A percentile compares a stretch with the other conserved stretches of the same genome.
These are phyloP conservation scores for Equus quagga DNA, from an alignment of 2,113 vertebrate species.

Conservation along the genomic window DNA sequence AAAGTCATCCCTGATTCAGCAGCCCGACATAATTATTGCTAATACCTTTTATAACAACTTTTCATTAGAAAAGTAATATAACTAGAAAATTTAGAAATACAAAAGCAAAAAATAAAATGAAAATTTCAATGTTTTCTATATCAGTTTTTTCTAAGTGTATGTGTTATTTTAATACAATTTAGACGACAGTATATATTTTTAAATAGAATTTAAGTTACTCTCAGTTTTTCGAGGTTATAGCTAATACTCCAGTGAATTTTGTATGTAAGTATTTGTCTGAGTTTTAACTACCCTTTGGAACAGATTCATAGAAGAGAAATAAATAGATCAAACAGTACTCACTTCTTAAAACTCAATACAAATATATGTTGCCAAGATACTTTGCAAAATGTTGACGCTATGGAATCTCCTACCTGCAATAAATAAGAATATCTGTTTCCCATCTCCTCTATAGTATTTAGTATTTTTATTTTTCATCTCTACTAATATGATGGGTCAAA, in stretches of 20 bases:
- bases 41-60: not conserved
- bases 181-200: not conserved
- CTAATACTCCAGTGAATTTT: not conserved
- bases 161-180: slow-evolving; percentile 20
- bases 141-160: not conserved
- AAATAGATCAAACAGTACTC: not conserved
- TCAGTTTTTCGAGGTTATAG: not conserved
- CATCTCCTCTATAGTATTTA: not conserved
- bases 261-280: not conserved
- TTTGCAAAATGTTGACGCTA: not conserved
- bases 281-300: not conserved
- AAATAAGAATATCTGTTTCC: not conserved
- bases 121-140: not conserved
- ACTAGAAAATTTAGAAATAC: slow-evolving; percentile 24
- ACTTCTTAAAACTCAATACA: not conserved
- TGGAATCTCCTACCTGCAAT: not conserved
- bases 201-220: slow-evolving; percentile 1
- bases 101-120: not conserved
- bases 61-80: slow-evolving; percentile 37
- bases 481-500: not conserved
- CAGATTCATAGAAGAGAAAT: not conserved
- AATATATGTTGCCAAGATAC: not conserved
- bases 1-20: not conserved
- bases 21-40: not conserved
- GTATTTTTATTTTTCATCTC: not conserved